Conservation (phyloP, 2,797 vertebrate species). For the Cryptoblepharus egeriae region DNA sequence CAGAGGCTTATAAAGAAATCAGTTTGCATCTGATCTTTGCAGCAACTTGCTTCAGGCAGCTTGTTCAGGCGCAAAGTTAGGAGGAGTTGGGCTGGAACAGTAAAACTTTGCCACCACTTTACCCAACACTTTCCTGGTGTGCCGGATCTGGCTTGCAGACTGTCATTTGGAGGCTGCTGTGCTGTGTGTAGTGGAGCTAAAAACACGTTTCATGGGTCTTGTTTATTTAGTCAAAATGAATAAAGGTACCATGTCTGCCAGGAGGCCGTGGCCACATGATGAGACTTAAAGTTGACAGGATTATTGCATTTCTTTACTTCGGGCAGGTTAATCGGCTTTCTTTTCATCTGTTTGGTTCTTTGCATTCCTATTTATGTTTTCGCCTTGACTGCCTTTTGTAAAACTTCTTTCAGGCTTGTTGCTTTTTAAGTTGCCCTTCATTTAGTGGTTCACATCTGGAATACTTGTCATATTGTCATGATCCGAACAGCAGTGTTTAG, state of each 20-base stretch:
- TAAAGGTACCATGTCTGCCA: not conserved
- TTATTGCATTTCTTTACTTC: constrained; percentile 1
- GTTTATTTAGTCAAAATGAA: not conserved
- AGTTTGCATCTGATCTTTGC: too few relatives aligned
- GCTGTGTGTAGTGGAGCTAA: not conserved
- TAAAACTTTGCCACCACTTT: too few relatives aligned
- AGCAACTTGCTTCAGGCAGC: too few relatives aligned
- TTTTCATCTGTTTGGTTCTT: not conserved
- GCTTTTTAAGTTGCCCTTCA: not conserved
- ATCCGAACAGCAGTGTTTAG: not conserved
- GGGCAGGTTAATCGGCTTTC: constrained; percentile 18
- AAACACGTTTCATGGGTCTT: not conserved
- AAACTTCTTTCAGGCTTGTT: not conserved
- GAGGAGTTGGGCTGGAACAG: too few relatives aligned
- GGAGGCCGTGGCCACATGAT: not conserved
- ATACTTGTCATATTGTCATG: too few relatives aligned
- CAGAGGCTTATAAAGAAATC: too few relatives aligned
- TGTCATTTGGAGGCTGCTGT: not conserved
- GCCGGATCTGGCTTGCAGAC: too few relatives aligned
- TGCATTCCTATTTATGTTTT: not conserved
- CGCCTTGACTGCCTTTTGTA: constrained; percentile 1
- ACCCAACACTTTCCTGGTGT: too few relatives aligned
- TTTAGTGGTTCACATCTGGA: too few relatives aligned
- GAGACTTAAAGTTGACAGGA: constrained; percentile 3
- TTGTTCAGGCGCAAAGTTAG: too few relatives aligned